Evolutionary conservation across 2,888 invertebrate species (phyloP).

Genomic region (Achlya flavicornis): DNA sequence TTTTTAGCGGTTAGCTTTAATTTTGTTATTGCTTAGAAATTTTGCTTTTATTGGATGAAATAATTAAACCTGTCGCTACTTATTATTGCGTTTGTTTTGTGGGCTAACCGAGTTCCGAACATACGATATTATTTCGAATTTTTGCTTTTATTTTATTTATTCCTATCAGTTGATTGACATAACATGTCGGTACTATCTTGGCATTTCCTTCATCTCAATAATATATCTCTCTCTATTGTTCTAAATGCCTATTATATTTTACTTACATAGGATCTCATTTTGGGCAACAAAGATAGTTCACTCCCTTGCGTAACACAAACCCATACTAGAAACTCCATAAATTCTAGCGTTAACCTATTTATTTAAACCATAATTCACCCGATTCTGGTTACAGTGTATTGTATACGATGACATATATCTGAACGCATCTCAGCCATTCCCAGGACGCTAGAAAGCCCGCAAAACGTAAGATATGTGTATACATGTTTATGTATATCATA

Average conservation of each 20-base stretch:
- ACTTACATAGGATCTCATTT: neutral
- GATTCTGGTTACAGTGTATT: slow-evolving; percentile 4
- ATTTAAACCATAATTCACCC: slow-evolving; percentile 10
- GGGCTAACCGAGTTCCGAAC: too few species aligned
- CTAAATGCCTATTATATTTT: neutral
- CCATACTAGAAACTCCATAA: slow-evolving; percentile 1
- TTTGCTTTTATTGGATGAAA: neutral
- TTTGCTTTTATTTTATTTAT: too few species aligned
- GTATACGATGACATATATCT: slow-evolving; percentile 16
- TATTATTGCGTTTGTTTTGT: neutral
- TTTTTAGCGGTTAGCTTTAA: slow-evolving; percentile 16
- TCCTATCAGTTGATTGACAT: too few species aligned
- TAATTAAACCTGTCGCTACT: neutral
- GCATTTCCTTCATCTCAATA: too few species aligned
- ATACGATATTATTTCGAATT: too few species aligned
- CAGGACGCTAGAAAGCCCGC: slow-evolving; percentile 29
- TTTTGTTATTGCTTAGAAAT: slow-evolving; percentile 10
- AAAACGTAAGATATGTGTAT: slow-evolving; percentile 44
- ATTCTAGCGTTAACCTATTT: slow-evolving; percentile 7
- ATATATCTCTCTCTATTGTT: too few species aligned
- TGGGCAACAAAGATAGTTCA: neutral
- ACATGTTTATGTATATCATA: slow-evolving; percentile 24
- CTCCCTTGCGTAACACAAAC: slow-evolving; percentile 2
- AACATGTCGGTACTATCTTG: too few species aligned
- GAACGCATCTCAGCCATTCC: slow-evolving; percentile 31